phyloP scores from a whole-genome alignment of 2,113 vertebrate species.

The Chrysochloris asiatica region DNA sequence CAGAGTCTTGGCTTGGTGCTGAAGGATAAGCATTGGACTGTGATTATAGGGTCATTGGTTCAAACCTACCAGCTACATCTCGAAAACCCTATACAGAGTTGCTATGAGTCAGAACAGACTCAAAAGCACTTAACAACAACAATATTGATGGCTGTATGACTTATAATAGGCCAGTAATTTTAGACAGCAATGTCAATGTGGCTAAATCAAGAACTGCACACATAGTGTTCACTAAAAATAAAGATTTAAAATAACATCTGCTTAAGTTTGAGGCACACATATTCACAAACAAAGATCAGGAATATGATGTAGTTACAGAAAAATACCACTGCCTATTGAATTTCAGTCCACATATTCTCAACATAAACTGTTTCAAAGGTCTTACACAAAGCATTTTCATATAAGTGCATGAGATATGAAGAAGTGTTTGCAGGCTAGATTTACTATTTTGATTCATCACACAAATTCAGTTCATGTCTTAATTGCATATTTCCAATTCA shows the following conservation, averaged over 20 bases:
- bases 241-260: neutral
- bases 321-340: neutral
- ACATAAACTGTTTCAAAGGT: constrained; percentile 16
- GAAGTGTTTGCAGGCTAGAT: neutral
- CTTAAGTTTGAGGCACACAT: neutral
- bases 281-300: neutral
- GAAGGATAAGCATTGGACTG: no score
- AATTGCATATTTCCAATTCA: constrained; percentile 22
- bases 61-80: no score
- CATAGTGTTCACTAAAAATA: neutral
- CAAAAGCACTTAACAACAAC: no score
- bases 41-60: no score
- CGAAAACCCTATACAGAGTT: no score
- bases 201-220: neutral
- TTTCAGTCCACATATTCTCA: neutral
- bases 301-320: neutral
- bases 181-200: neutral
- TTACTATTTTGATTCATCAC: constrained; percentile 30
- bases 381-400: neutral
- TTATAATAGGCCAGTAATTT: constrained; percentile 12
- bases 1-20: no score
- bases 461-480: constrained; percentile 17
- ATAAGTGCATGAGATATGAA: neutral
- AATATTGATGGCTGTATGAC: neutral
- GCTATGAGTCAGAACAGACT: no score